Percentiles rank a stretch among this genome's conserved stretches.
phyloP scores from a whole-genome alignment of 2,797 vertebrate genomes.

The Harpagifer antarcticus region DNA sequence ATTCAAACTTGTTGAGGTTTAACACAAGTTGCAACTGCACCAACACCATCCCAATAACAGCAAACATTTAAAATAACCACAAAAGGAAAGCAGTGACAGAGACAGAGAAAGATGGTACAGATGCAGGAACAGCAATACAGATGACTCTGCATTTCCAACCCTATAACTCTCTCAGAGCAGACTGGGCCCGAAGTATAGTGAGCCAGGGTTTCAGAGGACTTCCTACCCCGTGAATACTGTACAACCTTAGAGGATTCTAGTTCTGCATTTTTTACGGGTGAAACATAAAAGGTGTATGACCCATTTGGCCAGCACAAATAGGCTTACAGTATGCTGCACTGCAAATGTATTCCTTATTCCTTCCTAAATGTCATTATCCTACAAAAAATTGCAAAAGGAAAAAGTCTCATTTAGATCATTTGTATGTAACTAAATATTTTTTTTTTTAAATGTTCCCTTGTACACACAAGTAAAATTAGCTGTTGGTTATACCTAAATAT shows the following conservation, averaged over 20 bases:
- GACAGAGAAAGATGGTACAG: background rate
- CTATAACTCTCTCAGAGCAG: slow-evolving; percentile 53
- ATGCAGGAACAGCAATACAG: slow-evolving; percentile 44
- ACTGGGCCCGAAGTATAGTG: slow-evolving; percentile 15
- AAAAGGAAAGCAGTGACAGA: background rate
- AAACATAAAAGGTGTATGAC: background rate
- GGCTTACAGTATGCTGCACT: background rate
- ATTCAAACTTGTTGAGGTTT: background rate
- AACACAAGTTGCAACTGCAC: slow-evolving; percentile 3
- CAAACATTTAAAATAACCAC: slow-evolving; percentile 11
- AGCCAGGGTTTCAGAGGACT: slow-evolving; percentile 7
- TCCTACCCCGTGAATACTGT: background rate
- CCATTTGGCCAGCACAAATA: background rate
- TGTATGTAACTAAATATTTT: background rate
- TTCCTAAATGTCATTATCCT: background rate
- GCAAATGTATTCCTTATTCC: background rate
- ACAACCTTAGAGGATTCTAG: background rate
- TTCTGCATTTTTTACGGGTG: background rate
- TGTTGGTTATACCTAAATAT: background rate
- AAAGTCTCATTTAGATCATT: background rate
- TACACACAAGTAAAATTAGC: background rate
- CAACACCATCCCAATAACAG: slow-evolving; percentile 3
- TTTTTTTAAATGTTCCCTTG: background rate
- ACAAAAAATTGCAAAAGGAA: background rate
- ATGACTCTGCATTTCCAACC: slow-evolving; percentile 48